phyloP scores from a whole-genome alignment of 2,113 vertebrate genomes.

The Oophaga pumilio region DNA sequence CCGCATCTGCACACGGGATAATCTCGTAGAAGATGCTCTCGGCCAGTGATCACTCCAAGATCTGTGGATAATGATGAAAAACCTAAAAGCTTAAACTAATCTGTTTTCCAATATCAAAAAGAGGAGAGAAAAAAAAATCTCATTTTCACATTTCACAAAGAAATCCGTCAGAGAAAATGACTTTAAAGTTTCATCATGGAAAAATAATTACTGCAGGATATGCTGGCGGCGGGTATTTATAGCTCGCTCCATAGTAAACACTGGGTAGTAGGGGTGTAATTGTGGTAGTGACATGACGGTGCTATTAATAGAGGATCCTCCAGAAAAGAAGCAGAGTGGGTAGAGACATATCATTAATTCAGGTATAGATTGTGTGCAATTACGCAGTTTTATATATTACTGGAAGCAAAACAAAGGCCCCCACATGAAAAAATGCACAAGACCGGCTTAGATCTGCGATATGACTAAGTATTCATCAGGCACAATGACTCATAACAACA shows the following conservation, averaged over 20 bases:
- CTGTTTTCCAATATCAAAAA: conserved; percentile 29
- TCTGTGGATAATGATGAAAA: conserved; percentile 9
- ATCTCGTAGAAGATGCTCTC: conserved; percentile 13
- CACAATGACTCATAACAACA: too few species aligned
- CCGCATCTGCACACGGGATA: neutral
- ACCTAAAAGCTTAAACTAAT: conserved; percentile 32
- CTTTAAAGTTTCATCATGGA: conserved; percentile 6
- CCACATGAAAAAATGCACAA: neutral
- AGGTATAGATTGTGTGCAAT: neutral
- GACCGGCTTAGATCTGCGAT: too few species aligned
- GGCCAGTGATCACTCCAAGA: neutral
- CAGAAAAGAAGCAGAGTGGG: neutral
- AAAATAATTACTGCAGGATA: conserved; percentile 13
- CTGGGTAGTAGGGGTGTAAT: neutral
- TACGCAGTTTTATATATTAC: neutral
- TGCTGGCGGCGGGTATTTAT: neutral
- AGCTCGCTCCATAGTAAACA: neutral
- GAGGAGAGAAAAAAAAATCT: conserved; percentile 24
- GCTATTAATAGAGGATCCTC: neutral
- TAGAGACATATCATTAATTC: neutral
- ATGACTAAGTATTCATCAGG: too few species aligned
- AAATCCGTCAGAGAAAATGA: conserved; percentile 13
- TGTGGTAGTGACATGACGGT: neutral
- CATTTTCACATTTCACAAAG: conserved; percentile 34
- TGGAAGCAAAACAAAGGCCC: neutral